phyloP scores from a whole-genome alignment of 2,888 invertebrate genomes.

The Dolomedes plantarius region DNA sequence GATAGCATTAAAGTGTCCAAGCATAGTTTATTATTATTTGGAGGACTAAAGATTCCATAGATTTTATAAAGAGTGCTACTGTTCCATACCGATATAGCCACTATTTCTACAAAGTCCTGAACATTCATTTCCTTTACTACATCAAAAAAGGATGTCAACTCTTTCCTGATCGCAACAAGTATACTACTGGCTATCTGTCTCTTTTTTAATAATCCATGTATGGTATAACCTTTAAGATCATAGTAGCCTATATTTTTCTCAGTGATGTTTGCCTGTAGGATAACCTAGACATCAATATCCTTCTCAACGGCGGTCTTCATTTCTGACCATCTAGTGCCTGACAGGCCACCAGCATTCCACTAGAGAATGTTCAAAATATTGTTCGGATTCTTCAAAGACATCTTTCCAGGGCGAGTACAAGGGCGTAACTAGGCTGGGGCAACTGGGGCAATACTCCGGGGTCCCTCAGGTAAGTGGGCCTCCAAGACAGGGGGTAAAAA shows the following conservation, averaged over 20 bases:
- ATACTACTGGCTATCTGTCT: not conserved
- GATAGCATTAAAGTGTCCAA: not conserved
- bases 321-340: not conserved
- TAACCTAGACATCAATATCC: not conserved
- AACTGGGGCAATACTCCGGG: too few species aligned
- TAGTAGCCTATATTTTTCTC: not conserved
- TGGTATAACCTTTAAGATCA: too few species aligned
- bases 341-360: not conserved
- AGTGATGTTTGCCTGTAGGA: not conserved
- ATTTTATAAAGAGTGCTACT: not conserved
- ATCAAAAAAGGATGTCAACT: not conserved
- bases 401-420: too few species aligned
- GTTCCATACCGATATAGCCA: not conserved
- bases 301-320: not conserved
- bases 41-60: slow-evolving; percentile 1
- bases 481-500: too few species aligned
- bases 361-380: not conserved
- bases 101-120: not conserved
- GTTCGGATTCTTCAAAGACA: too few species aligned
- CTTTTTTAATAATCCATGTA: too few species aligned
- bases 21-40: not conserved
- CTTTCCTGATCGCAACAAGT: not conserved
- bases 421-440: too few species aligned
- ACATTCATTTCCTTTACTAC: not conserved
- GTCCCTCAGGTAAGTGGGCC: too few species aligned